Evolutionary conservation across 2,888 invertebrate genomes (phyloP), one percentile per base, ranked within the genome.

Genomic region (Ypsolopha sequella): DNA sequence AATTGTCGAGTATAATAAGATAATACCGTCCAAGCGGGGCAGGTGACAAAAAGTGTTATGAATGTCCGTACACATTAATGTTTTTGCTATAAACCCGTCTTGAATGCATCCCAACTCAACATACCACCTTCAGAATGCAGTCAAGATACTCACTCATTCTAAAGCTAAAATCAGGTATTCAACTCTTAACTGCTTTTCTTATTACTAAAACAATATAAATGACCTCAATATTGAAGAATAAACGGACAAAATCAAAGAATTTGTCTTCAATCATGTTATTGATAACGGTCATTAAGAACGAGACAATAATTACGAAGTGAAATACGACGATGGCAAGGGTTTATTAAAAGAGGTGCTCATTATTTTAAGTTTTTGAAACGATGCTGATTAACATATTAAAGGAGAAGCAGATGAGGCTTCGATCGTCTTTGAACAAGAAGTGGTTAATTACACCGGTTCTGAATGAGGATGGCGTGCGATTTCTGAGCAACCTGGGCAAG

Each of bases 1-100:
- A 24, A 24, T 36, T 36, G 11, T 13, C 9, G 36, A 7, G 36
- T 11, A 11, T 36, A 14, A 9, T 33, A 39, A 3, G n/a, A 39
- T 49, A 49, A 49, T 41, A 49, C 39, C 34, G 49, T 41, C 10
- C 24, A n/a, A 33, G 33, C 34, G 38, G 51, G 73, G 68, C 76
- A 75, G 74, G 74, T 76, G 76, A 78, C 72, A 80, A 81, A 79
- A 81, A 80, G 68, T 73, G 71, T 70, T 75, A 77, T 76, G 76
- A 80, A 80, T 78, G 75, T 70, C 61, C 61, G 59, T 66, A 66
- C 68, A 60, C 65, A 61, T 63, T 68, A 59, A 59, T 57, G 68
- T 80, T 80, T 79, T 80, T 80, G 72, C 74, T 62, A 52, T 47
- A 59, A 76, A 80, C 80, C 68, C 61, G 80, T 78, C 75, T 62